Percentiles rank a stretch among this genome's conserved stretches.
These are phyloP conservation scores for Pituophis catenifer DNA, from an alignment of 2,113 vertebrate species.

Conservation along the genomic window DNA sequence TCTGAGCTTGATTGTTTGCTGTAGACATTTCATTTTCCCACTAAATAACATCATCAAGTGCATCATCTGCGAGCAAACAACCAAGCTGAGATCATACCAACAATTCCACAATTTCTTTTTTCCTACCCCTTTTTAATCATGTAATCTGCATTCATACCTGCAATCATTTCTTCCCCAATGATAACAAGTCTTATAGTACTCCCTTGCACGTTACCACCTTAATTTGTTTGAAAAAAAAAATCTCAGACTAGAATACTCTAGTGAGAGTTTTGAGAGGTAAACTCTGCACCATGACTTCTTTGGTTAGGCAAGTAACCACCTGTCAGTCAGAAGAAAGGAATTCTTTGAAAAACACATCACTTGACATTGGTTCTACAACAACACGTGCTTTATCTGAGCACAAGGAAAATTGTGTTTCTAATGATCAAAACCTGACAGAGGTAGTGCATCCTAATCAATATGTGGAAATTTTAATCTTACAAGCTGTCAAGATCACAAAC, in stretches of 20 bases:
- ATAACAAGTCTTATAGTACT: neutral
- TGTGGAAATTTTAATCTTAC: conserved; percentile 55
- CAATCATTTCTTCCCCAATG: neutral
- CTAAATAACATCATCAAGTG: neutral
- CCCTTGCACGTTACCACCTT: neutral
- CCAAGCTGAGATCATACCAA: neutral
- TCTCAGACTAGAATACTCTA: neutral
- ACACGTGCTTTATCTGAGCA: conserved; percentile 15
- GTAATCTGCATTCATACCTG: neutral
- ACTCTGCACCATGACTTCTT: neutral
- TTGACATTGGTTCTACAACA: conserved; percentile 33
- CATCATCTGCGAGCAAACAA: neutral
- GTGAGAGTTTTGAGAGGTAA: neutral
- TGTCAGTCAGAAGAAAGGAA: conserved; percentile 6
- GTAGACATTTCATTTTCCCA: neutral
- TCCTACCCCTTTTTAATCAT: neutral
- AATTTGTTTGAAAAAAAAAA: neutral
- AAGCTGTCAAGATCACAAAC: conserved; percentile 61
- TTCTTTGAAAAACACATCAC: conserved; percentile 14
- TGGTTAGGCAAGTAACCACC: neutral
- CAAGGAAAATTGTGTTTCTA: conserved; percentile 50
- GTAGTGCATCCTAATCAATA: conserved; percentile 49
- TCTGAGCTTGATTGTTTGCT: neutral
- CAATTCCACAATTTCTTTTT: neutral
- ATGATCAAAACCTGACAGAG: conserved; percentile 58